These are phyloP conservation scores for Dasyornis broadbenti DNA, from an alignment of 2,113 vertebrate genomes.

Conservation along the genomic window DNA sequence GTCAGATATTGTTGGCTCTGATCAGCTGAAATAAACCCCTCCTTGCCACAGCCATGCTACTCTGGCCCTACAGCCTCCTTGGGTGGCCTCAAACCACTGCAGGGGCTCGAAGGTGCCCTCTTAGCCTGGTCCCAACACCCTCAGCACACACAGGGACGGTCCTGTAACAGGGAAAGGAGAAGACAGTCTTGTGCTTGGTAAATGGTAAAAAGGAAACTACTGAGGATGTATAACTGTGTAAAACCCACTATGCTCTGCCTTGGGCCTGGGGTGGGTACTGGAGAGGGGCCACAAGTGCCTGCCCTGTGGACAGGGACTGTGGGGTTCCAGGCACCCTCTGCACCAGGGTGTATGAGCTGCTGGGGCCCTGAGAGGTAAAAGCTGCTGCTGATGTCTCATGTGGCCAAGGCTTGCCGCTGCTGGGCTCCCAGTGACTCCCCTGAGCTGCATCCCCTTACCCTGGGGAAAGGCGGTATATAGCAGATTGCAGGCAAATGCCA, in stretches of 20 bases:
- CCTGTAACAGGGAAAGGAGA: not conserved
- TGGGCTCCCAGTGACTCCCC: not conserved
- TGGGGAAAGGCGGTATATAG: not conserved
- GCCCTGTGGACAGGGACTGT: not conserved
- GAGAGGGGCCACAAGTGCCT: not conserved
- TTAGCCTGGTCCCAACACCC: not conserved
- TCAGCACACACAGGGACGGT: not conserved
- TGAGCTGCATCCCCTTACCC: not conserved
- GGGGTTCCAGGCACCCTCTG: not conserved
- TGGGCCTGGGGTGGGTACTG: not conserved
- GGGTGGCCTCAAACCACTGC: not conserved
- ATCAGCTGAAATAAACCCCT: not conserved
- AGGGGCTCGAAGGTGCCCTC: not conserved
- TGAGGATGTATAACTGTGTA: rapidly evolving
- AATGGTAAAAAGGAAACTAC: not conserved
- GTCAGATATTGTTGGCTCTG: not conserved
- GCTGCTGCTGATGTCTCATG: not conserved
- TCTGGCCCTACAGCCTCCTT: not conserved
- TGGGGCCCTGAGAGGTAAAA: not conserved
- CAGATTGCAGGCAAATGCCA: not conserved
- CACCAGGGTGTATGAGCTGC: not conserved
- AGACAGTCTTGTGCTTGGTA: not conserved
- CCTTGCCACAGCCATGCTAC: not conserved
- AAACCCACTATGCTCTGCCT: not conserved
- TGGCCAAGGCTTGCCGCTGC: not conserved